A percentile compares a stretch with the other conserved stretches of the same genome.
phyloP scores from a whole-genome alignment of 2,113 vertebrate genomes.

The Narcine bancroftii region DNA sequence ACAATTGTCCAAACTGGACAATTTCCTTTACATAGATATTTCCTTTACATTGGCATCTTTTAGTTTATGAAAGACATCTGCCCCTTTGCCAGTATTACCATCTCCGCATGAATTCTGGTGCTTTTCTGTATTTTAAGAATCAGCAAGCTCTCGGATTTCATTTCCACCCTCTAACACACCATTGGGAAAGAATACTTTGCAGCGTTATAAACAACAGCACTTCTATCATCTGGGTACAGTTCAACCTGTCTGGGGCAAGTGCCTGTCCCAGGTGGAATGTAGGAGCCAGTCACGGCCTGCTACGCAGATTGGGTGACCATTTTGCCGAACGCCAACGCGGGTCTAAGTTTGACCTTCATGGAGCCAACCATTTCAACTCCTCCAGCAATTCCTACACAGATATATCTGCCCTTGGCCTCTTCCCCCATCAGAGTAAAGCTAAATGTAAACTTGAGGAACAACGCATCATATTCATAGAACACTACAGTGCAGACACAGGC shows the following conservation, averaged over 20 bases:
- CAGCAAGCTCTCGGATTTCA: neutral
- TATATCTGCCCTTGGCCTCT: no score
- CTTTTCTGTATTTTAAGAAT: neutral
- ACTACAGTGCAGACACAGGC: no score
- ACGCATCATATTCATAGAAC: no score
- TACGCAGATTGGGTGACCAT: no score
- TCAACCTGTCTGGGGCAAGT: neutral
- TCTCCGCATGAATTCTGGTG: neutral
- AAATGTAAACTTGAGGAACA: no score
- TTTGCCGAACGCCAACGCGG: no score
- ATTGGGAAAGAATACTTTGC: neutral
- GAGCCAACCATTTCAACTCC: no score
- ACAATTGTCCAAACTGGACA: neutral
- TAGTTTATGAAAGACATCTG: neutral
- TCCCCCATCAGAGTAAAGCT: no score
- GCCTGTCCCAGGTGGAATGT: neutral
- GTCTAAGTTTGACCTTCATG: no score
- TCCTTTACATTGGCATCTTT: neutral
- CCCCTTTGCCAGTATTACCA: neutral
- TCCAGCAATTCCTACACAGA: no score
- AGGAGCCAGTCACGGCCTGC: neutral
- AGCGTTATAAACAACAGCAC: neutral
- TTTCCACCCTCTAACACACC: neutral
- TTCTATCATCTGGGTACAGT: neutral
- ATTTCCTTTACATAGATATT: neutral